Base-by-base conservation (phyloP, 2,113 vertebrate genomes). In the Semicossyphus pulcher region DNA sequence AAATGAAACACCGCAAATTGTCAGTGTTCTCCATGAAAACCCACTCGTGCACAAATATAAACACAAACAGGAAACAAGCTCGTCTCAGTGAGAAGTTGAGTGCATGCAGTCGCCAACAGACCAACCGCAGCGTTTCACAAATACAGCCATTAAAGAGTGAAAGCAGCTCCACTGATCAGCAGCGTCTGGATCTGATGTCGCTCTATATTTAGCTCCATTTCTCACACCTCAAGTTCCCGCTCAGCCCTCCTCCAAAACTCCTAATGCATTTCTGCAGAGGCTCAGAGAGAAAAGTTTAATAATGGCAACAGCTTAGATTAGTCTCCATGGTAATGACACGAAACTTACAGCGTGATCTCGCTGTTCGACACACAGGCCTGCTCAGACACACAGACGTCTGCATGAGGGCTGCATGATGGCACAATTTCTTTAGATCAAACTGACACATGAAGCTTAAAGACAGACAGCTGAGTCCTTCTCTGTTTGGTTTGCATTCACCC, bases 141-240 rank as follows among this genome's bases (percentile, higher is more conserved):
- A 75, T 18, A 68, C 71, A 59, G 58, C 51, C 51, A 26, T 83
- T 83, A 76, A 57, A 14, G 74, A 81, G 60, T 76, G 70, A 56
- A 67, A 83, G 76, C 64, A 69, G 78, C 65, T 86, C 64, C 51
- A 8, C 75, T 80, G 78, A 87, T 91, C 76, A 88, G 49, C 72
- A 54, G 49, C 25, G 73, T 86, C 79, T 86, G 76, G 72, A 84
- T 81, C 49, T 67, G 72, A 39, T 18, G 80, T 63, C 15, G 28
- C 1, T 67, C 83, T 90, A 91, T 88, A 76, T 93, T 92, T 90
- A 93, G 87, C 72, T 74, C 47, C 52, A 60, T 56, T 72, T 85
- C 82, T 86, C 85, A 84, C 81, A 77, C 90, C 72, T 88, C 76
- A 23, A 85, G 69, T 58, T 48, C 36, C 56, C 16, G 56, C 76